These are phyloP conservation scores for Druceiella hillmani DNA, from an alignment of 2,888 invertebrate genomes.

Conservation along the genomic window DNA sequence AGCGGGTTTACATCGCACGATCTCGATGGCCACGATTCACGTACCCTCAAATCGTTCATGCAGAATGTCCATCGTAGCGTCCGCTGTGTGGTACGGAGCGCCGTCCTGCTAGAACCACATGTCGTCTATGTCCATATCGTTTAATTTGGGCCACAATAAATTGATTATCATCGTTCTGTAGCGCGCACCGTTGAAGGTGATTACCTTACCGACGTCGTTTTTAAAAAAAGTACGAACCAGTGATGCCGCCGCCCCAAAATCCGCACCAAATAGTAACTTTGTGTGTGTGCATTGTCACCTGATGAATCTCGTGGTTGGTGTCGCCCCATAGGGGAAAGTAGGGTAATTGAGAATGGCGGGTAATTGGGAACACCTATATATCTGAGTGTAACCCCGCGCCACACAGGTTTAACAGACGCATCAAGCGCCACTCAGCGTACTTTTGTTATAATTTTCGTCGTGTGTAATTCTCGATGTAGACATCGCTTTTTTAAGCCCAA, in stretches of 20 bases:
- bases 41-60: conserved; percentile 9
- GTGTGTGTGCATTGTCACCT: conserved; percentile 17
- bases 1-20: neutral
- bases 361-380: no score
- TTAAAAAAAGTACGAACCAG: neutral
- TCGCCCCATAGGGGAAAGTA: no score
- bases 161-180: neutral
- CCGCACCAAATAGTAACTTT: conserved; percentile 16
- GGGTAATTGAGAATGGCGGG: no score
- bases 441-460: no score
- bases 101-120: conserved; percentile 7
- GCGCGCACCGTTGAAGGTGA: neutral
- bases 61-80: conserved; percentile 6
- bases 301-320: conserved; percentile 20
- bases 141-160: no score
- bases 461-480: no score
- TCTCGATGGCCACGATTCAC: conserved; percentile 2
- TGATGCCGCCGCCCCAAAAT: conserved; percentile 1
- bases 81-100: conserved; percentile 9
- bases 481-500: no score
- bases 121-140: neutral
- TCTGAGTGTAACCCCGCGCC: no score
- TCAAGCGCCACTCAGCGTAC: no score
- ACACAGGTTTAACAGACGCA: no score
- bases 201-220: neutral